phyloP scores from a whole-genome alignment of 2,113 vertebrate genomes.

The Gadus chalcogrammus region DNA sequence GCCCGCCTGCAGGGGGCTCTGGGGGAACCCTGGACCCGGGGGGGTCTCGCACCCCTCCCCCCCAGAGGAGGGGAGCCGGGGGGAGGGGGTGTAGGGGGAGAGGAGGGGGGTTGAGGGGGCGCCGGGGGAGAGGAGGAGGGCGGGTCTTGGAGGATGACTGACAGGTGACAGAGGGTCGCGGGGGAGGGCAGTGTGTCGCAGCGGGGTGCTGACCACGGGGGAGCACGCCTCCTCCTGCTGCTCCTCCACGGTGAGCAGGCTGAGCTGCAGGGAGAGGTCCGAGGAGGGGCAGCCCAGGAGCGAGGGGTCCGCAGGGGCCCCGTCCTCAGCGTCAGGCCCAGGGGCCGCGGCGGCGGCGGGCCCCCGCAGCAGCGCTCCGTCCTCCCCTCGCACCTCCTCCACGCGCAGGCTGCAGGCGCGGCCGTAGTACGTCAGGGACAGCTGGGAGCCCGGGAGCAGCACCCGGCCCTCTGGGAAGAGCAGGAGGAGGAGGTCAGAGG shows the following conservation, averaged over 20 bases:
- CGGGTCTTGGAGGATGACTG: conserved; percentile 13
- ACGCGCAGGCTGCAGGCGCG: conserved; percentile 75
- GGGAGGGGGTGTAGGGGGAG: conserved; percentile 24
- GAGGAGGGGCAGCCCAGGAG: conserved; percentile 36
- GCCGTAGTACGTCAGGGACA: conserved; percentile 84
- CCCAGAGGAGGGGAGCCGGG: conserved; percentile 29
- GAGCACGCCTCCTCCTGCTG: conserved; percentile 24
- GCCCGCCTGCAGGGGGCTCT: conserved; percentile 11
- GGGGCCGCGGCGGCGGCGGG: neutral
- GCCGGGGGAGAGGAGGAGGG: conserved; percentile 11
- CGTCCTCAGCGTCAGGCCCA: conserved; percentile 31
- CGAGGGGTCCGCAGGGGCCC: conserved; percentile 17
- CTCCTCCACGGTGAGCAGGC: conserved; percentile 71
- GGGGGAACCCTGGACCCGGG: neutral
- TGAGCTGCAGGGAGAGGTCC: conserved; percentile 80
- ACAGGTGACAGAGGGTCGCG: conserved; percentile 11
- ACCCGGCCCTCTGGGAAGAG: conserved; percentile 77
- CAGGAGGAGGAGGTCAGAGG: too few species aligned
- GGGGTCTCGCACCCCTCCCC: conserved; percentile 11
- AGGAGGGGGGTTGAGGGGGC: conserved; percentile 15
- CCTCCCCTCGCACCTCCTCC: conserved; percentile 77
- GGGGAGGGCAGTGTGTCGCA: conserved; percentile 42
- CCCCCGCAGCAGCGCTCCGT: conserved; percentile 53
- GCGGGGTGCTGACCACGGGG: conserved; percentile 68
- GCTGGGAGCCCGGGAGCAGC: conserved; percentile 81